Percentiles rank a stretch among this genome's conserved stretches.
Conservation (phyloP, 2,113 vertebrate species). For the Pteruthius melanotis region DNA sequence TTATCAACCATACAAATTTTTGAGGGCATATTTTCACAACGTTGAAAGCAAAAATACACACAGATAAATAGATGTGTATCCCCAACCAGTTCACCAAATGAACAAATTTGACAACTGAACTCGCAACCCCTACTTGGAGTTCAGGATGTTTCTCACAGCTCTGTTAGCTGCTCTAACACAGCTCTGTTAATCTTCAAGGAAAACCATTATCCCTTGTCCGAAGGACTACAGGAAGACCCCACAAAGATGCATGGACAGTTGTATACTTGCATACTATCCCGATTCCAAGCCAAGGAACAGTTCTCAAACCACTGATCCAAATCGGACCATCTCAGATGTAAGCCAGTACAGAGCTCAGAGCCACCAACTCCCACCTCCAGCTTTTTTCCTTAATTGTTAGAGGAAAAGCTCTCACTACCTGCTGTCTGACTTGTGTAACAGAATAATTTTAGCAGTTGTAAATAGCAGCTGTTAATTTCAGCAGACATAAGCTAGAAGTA, state of each 20-base stretch:
- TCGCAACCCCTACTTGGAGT: not conserved
- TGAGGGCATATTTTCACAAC: not conserved
- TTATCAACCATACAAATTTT: not conserved
- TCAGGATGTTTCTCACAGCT: not conserved
- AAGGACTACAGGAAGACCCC: not conserved
- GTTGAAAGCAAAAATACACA: not conserved
- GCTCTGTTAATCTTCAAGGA: not conserved
- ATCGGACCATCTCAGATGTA: not conserved
- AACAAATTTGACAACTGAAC: not conserved
- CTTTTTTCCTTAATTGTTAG: not conserved
- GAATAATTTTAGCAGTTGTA: not conserved
- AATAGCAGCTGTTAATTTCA: not conserved
- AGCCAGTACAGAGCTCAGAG: not conserved
- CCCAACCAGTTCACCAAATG: not conserved
- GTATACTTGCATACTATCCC: not conserved
- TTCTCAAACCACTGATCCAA: not conserved
- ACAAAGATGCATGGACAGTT: not conserved
- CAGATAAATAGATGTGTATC: not conserved
- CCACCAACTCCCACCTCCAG: accelerated
- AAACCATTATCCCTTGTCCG: not conserved
- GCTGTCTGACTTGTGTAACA: not conserved
- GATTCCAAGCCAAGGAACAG: not conserved
- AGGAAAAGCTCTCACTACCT: not conserved
- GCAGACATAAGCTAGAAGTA: not conserved
- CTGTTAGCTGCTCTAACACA: not conserved